phyloP scores from a whole-genome alignment of 1,140 invertebrate species.

The Drosophila subobscura region DNA sequence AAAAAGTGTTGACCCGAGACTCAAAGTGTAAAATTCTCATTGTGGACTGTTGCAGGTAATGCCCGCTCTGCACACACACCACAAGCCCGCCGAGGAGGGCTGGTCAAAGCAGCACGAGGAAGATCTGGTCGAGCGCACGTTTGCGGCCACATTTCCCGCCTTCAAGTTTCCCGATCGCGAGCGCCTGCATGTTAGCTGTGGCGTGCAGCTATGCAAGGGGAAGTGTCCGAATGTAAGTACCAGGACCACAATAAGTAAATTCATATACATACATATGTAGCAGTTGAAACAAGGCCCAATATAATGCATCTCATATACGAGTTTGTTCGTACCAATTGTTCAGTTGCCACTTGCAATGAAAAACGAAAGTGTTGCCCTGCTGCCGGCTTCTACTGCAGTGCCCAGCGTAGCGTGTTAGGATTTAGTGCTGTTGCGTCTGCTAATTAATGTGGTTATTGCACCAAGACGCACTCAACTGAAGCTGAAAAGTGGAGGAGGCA shows the following conservation, averaged over 20 bases:
- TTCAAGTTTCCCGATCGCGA: slow-evolving; percentile 92
- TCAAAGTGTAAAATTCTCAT: neutral
- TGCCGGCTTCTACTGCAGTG: slow-evolving; percentile 31
- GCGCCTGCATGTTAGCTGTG: slow-evolving; percentile 88
- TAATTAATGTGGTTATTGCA: slow-evolving; percentile 83
- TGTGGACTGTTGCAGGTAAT: slow-evolving; percentile 65
- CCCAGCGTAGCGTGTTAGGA: slow-evolving; percentile 58
- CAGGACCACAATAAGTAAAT: neutral
- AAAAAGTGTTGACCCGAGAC: slow-evolving; percentile 1
- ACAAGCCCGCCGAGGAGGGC: slow-evolving; percentile 77
- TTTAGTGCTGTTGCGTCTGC: slow-evolving; percentile 46
- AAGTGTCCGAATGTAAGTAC: slow-evolving; percentile 86
- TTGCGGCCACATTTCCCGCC: slow-evolving; percentile 88
- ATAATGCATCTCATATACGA: slow-evolving; percentile 45
- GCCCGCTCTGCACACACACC: slow-evolving; percentile 72
- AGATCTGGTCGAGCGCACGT: slow-evolving; percentile 81
- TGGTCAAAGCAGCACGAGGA: slow-evolving; percentile 83
- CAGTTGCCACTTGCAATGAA: slow-evolving; percentile 55
- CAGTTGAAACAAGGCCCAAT: slow-evolving; percentile 9
- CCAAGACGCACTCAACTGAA: slow-evolving; percentile 74
- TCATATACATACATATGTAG: neutral
- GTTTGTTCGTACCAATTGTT: slow-evolving; percentile 60
- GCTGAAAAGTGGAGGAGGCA: slow-evolving; percentile 2
- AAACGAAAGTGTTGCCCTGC: slow-evolving; percentile 69
- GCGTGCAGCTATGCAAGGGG: slow-evolving; percentile 87